phyloP scores from a whole-genome alignment of 1,140 invertebrate species.

The Anastrepha obliqua region DNA sequence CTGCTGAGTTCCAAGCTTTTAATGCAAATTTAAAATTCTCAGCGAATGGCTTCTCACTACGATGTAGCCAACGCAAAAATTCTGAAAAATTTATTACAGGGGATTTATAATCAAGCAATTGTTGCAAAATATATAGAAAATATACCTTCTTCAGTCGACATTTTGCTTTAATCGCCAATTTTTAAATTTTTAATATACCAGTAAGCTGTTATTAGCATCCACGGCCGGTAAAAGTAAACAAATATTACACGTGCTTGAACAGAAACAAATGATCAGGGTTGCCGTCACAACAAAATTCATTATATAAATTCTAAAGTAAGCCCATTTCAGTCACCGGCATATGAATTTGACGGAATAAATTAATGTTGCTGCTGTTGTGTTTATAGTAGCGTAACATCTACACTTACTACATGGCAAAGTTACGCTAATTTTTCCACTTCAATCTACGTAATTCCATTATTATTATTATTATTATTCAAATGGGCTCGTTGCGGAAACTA shows the following conservation, averaged over 20 bases:
- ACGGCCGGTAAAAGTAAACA: neutral
- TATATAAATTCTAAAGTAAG: no score
- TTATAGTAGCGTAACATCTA: no score
- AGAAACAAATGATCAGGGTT: neutral
- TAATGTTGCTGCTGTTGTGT: no score
- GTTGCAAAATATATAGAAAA: neutral
- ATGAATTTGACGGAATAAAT: no score
- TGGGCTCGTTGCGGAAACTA: no score
- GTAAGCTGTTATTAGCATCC: neutral
- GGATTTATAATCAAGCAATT: neutral
- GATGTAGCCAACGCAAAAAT: constrained; percentile 65
- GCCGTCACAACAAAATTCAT: no score
- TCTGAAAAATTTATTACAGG: constrained; percentile 58
- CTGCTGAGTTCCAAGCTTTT: constrained; percentile 69
- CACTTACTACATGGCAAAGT: no score
- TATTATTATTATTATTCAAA: no score
- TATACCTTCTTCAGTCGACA: constrained; percentile 16
- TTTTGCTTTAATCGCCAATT: neutral
- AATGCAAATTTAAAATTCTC: constrained; percentile 67
- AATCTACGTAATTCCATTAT: no score
- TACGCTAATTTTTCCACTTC: no score
- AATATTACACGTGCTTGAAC: constrained; percentile 3
- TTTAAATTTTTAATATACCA: neutral
- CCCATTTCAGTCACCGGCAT: no score
- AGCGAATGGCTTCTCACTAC: constrained; percentile 59